phyloP scores from a whole-genome alignment of 2,113 vertebrate species.

The Mormyrus iriodes region DNA sequence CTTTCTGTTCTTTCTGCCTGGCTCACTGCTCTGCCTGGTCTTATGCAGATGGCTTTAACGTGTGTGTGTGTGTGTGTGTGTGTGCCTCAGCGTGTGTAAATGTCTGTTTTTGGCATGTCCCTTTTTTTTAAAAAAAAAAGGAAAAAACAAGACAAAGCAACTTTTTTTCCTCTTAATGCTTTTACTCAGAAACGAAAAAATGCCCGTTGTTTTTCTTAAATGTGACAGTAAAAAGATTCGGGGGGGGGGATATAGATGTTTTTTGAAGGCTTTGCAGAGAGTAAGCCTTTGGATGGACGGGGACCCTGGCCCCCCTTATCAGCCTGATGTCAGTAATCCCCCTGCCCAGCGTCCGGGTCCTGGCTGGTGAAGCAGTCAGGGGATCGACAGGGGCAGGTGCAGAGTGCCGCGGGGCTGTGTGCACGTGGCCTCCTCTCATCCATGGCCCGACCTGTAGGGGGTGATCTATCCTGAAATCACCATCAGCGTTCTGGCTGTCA shows the following conservation, averaged over 20 bases:
- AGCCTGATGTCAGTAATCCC: neutral
- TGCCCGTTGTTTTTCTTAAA: neutral
- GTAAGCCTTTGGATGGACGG: neutral
- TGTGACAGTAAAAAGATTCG: neutral
- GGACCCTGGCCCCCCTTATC: neutral
- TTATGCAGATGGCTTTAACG: conserved; percentile 11
- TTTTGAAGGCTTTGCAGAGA: neutral
- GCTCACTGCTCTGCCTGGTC: neutral
- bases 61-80: neutral
- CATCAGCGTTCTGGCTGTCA: neutral
- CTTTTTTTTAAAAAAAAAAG: neutral
- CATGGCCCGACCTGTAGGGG: neutral
- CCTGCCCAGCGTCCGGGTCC: neutral
- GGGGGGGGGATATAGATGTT: neutral
- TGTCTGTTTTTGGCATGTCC: neutral
- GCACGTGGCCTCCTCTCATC: neutral
- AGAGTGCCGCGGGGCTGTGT: neutral
- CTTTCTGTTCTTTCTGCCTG: conserved; percentile 4
- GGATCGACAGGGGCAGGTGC: neutral
- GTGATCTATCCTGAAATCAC: neutral
- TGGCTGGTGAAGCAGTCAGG: neutral
- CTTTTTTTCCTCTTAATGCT: neutral
- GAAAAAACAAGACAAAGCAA: conserved; percentile 22
- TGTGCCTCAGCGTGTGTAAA: neutral
- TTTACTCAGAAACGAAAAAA: neutral